A percentile compares a stretch with the other conserved stretches of the same genome.
phyloP scores from a whole-genome alignment of 2,113 vertebrate genomes.

The Narcine bancroftii region DNA sequence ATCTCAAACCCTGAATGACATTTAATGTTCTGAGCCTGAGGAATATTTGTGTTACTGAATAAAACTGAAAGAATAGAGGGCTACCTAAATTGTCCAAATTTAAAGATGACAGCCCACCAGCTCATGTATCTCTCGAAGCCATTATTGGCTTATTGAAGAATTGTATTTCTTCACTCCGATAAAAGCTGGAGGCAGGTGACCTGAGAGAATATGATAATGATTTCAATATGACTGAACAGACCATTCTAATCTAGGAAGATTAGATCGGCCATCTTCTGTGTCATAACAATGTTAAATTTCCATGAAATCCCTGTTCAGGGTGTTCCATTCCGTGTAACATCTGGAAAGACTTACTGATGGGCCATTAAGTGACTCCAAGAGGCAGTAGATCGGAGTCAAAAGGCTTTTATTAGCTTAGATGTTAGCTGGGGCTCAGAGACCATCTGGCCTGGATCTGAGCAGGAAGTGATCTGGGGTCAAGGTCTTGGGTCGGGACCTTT shows the following conservation, averaged over 20 bases:
- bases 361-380: too few relatives aligned
- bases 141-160: not conserved
- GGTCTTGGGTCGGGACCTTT: too few relatives aligned
- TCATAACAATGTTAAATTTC: too few relatives aligned
- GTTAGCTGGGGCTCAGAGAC: too few relatives aligned
- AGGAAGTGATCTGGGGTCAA: too few relatives aligned
- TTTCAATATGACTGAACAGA: not conserved
- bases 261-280: too few relatives aligned
- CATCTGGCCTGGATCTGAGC: too few relatives aligned
- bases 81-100: not conserved
- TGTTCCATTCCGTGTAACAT: too few relatives aligned
- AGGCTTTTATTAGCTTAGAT: too few relatives aligned
- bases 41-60: not conserved
- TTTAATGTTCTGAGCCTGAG: not conserved
- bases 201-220: not conserved
- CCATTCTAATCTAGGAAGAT: not conserved
- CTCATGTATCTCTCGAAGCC: not conserved
- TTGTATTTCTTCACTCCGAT: not conserved
- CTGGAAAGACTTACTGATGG: not conserved
- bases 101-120: not conserved
- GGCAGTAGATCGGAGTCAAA: too few relatives aligned
- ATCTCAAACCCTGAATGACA: too few relatives aligned
- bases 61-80: not conserved
- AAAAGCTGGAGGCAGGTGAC: not conserved
- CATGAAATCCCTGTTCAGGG: too few relatives aligned